phyloP scores from a whole-genome alignment of 2,797 vertebrate genomes.

The Protosalanx chinensis region DNA sequence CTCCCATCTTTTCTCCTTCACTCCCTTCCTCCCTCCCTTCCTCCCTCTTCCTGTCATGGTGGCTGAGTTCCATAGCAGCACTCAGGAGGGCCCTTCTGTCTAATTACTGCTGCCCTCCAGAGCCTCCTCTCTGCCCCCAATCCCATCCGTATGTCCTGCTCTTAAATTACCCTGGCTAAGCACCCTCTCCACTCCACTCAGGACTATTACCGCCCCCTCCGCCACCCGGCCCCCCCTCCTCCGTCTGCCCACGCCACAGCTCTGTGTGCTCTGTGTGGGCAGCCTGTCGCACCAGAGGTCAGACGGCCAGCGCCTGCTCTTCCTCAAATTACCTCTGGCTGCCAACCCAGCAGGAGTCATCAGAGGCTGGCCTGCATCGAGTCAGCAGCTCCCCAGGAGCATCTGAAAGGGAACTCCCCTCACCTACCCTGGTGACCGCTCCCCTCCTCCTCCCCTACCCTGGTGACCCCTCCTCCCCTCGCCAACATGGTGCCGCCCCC shows the following conservation, averaged over 20 bases:
- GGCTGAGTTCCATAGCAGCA: conserved; percentile 61
- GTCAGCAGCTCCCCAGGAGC: not conserved
- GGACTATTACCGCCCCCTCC: conserved; percentile 60
- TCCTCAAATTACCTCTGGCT: conserved; percentile 62
- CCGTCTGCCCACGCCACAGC: conserved; percentile 48
- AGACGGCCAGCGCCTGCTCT: conserved; percentile 51
- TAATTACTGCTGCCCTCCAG: conserved; percentile 72
- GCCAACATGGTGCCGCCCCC: not conserved
- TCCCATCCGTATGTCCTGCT: conserved; percentile 66
- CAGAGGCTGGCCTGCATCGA: conserved; percentile 36
- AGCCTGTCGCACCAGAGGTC: conserved; percentile 53
- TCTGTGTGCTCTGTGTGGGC: conserved; percentile 40
- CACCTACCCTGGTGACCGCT: conserved; percentile 13
- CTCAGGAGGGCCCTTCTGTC: conserved; percentile 71
- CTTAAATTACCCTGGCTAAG: conserved; percentile 75
- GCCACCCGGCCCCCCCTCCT: conserved; percentile 49
- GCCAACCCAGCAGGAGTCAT: conserved; percentile 49
- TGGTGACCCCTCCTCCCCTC: not conserved
- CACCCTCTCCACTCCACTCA: conserved; percentile 63
- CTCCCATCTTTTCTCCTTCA: not conserved
- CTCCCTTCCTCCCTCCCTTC: not conserved
- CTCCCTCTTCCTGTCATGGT: conserved; percentile 39
- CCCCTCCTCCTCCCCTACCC: conserved; percentile 16
- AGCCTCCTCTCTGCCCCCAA: conserved; percentile 65
- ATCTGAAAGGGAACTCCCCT: conserved; percentile 42